These are phyloP conservation scores for Rhingia campestris DNA, from an alignment of 2,888 invertebrate genomes.

Conservation along the genomic window DNA sequence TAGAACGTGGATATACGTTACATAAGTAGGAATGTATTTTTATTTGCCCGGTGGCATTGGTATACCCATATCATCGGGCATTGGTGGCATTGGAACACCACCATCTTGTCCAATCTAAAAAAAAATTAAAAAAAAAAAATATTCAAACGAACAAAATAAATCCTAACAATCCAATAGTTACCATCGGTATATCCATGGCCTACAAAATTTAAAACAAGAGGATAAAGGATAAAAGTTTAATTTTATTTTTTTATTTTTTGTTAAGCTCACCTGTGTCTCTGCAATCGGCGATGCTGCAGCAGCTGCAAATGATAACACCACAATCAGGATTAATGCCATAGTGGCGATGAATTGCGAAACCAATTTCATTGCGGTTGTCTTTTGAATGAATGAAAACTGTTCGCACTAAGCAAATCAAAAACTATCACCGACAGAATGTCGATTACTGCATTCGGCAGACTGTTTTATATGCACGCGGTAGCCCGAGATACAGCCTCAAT, in stretches of 20 bases:
- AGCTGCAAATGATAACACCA: conserved; percentile 32
- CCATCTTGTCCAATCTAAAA: neutral
- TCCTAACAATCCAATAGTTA: neutral
- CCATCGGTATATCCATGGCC: neutral
- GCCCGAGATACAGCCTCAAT: neutral
- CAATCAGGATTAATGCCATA: conserved; percentile 49
- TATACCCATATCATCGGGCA: conserved; percentile 20
- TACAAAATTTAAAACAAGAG: neutral
- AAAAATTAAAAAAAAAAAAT: too few relatives aligned
- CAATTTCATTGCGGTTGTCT: conserved; percentile 55
- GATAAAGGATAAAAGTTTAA: neutral
- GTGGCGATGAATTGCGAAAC: conserved; percentile 44
- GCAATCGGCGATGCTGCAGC: neutral
- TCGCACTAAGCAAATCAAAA: conserved; percentile 64
- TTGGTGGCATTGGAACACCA: conserved; percentile 25
- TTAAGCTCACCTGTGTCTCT: neutral
- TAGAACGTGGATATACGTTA: too few relatives aligned
- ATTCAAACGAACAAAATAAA: neutral
- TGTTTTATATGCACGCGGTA: conserved; percentile 21
- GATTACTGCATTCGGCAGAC: conserved; percentile 21
- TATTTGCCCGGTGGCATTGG: conserved; percentile 4
- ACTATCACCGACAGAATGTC: conserved; percentile 22
- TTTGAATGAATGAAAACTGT: conserved; percentile 54
- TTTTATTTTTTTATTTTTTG: neutral
- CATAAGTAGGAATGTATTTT: neutral